Percentiles rank a stretch among this genome's conserved stretches.
These are phyloP conservation scores for Trissolcus basalis DNA, from an alignment of 1,140 invertebrate genomes.

Conservation along the genomic window DNA sequence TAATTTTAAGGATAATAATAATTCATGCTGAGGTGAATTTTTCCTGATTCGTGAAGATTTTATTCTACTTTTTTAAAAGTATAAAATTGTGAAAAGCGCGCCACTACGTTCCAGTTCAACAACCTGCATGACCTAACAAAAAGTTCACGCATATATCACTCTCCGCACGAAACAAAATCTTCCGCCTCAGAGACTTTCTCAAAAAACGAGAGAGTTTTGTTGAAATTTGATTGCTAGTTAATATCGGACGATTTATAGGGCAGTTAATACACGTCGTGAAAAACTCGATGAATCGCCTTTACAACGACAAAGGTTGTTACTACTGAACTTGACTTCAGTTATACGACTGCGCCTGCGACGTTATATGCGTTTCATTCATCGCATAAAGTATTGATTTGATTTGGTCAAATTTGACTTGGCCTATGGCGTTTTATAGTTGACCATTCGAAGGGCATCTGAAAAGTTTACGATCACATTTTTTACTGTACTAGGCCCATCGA, in stretches of 20 bases:
- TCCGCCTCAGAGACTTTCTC: conserved; percentile 35
- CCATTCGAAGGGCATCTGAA: conserved; percentile 35
- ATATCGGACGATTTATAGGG: conserved; percentile 52
- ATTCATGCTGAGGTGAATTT: no score
- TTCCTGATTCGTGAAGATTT: no score
- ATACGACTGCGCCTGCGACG: conserved; percentile 33
- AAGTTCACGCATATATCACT: conserved; percentile 30
- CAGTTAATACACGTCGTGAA: conserved; percentile 47
- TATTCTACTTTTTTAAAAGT: neutral
- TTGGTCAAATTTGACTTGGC: conserved; percentile 54
- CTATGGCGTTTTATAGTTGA: conserved; percentile 52
- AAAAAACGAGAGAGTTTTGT: conserved; percentile 47
- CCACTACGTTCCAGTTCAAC: conserved; percentile 15
- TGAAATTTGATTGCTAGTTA: conserved; percentile 55
- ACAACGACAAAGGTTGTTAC: conserved; percentile 48
- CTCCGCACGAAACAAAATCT: conserved; percentile 43
- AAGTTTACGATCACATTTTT: conserved; percentile 37
- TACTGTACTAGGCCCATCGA: conserved; percentile 42
- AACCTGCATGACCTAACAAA: conserved; percentile 12
- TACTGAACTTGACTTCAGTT: conserved; percentile 55
- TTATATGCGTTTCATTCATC: conserved; percentile 30
- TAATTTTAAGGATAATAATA: no score
- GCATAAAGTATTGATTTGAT: conserved; percentile 48
- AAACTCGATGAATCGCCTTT: conserved; percentile 44
- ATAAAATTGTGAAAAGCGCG: neutral